These are phyloP conservation scores for Schizaphis graminum DNA, from an alignment of 2,888 invertebrate genomes.

Conservation along the genomic window DNA sequence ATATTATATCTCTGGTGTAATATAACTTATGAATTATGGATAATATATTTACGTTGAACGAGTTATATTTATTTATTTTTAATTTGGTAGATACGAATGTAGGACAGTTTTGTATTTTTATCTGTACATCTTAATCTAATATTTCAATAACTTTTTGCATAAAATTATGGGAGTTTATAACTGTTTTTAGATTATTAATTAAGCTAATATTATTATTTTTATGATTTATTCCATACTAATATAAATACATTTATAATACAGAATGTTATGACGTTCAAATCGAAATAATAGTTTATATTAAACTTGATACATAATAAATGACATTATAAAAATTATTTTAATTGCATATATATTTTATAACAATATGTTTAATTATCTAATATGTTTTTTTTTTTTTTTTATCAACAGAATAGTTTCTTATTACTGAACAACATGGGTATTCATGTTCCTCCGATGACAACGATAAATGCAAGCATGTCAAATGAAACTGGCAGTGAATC, in stretches of 20 bases:
- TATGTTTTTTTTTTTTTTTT: conserved; percentile 12
- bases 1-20: neutral
- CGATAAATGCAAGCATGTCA: conserved; percentile 19
- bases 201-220: neutral
- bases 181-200: neutral
- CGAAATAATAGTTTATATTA: neutral
- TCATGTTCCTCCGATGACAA: conserved; percentile 38
- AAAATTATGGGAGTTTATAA: neutral
- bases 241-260: neutral
- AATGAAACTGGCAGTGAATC: conserved; percentile 34
- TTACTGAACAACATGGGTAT: conserved; percentile 62
- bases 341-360: neutral
- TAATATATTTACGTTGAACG: neutral
- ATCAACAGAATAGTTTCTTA: conserved; percentile 53
- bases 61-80: neutral
- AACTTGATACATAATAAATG: neutral
- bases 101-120: neutral
- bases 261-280: neutral
- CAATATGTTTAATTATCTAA: neutral
- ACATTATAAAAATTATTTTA: neutral
- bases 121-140: neutral
- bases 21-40: neutral
- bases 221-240: neutral
- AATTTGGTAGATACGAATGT: neutral
- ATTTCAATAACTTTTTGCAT: neutral